A percentile compares a stretch with the other conserved stretches of the same genome.
Evolutionary conservation across 2,797 vertebrate species (phyloP).

Genomic region (Thamnophis elegans): DNA sequence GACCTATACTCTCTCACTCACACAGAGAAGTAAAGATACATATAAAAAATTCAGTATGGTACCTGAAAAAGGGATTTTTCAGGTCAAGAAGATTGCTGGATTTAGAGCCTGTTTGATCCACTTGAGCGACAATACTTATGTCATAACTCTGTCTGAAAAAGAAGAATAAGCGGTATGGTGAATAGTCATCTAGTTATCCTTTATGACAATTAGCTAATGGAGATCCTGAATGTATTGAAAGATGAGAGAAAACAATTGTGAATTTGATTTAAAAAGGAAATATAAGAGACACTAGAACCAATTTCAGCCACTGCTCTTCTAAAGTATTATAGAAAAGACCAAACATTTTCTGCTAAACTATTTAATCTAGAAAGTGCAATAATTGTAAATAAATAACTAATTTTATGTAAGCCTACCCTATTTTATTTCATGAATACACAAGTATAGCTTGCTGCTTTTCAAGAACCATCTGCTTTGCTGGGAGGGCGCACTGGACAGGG

Average conservation of each 20-base stretch:
- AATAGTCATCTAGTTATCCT: not conserved
- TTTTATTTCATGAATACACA: not conserved
- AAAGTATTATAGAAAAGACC: not conserved
- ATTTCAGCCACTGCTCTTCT: not conserved
- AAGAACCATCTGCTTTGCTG: not conserved
- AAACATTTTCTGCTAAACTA: not conserved
- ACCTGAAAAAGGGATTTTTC: constrained; percentile 98
- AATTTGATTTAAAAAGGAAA: not conserved
- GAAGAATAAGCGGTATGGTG: not conserved
- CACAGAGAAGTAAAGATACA: not conserved
- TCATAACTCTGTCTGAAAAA: constrained; percentile 90
- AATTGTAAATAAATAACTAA: not conserved
- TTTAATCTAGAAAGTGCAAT: not conserved
- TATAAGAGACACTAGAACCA: not conserved
- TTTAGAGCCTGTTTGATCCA: constrained; percentile 96
- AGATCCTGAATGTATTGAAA: not conserved
- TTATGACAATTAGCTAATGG: not conserved
- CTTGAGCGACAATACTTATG: constrained; percentile 96
- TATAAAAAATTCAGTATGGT: constrained; percentile 27
- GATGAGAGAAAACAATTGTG: not conserved
- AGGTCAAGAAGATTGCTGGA: constrained; percentile 95
- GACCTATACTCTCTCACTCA: not conserved
- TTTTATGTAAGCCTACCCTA: not conserved
- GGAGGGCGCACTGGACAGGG: no score
- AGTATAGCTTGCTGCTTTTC: not conserved